phyloP scores from a whole-genome alignment of 2,113 vertebrate genomes.

The Garra rufa region DNA sequence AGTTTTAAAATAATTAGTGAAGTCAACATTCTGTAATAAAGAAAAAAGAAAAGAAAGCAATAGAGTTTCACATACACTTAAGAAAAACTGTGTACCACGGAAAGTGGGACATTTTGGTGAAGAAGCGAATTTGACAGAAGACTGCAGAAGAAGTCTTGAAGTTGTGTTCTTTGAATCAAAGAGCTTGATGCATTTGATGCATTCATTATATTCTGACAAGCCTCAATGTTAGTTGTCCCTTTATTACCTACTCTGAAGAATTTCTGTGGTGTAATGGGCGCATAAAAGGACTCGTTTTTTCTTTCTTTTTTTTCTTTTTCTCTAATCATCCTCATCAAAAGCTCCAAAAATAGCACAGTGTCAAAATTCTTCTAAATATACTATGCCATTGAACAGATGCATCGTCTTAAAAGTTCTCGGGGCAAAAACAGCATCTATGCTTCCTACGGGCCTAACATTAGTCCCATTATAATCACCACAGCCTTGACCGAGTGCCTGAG shows the following conservation, averaged over 20 bases:
- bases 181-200: not conserved
- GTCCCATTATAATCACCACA: conserved; percentile 16
- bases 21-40: too few relatives aligned
- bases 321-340: conserved; percentile 8
- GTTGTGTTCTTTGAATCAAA: not conserved
- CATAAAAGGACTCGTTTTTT: not conserved
- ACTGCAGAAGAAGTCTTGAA: not conserved
- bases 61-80: too few relatives aligned
- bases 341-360: not conserved
- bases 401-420: not conserved
- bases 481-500: conserved; percentile 18
- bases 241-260: not conserved
- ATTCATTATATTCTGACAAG: not conserved
- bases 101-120: too few relatives aligned
- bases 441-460: not conserved
- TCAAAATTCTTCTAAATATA: not conserved
- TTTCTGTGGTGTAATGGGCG: not conserved
- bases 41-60: too few relatives aligned
- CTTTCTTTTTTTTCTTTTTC: not conserved
- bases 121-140: too few relatives aligned
- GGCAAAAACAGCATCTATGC: not conserved
- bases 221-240: not conserved
- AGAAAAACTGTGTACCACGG: too few relatives aligned
- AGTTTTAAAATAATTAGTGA: too few relatives aligned
- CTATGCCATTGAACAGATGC: conserved; percentile 4